phyloP scores from a whole-genome alignment of 2,888 invertebrate species.

The Corbicula japonica region DNA sequence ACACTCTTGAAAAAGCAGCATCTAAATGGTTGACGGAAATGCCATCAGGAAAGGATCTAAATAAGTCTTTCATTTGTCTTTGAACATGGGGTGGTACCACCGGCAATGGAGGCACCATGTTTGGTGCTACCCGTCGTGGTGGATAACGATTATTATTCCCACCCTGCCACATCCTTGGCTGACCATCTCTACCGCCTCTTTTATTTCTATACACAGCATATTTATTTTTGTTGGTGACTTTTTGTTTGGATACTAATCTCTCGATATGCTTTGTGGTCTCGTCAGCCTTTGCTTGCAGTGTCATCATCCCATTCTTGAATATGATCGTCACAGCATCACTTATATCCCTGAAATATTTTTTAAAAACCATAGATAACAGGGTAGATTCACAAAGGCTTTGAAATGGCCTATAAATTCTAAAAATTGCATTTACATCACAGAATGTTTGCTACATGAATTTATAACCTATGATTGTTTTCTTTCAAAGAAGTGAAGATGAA shows the following conservation, averaged over 20 bases:
- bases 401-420: too few relatives aligned
- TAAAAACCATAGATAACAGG: neutral
- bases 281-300: constrained; percentile 73
- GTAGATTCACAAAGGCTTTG: too few relatives aligned
- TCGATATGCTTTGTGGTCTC: constrained; percentile 78
- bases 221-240: constrained; percentile 70
- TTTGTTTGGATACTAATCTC: constrained; percentile 78
- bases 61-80: constrained; percentile 68
- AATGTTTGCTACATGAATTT: too few relatives aligned
- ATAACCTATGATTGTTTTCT: too few relatives aligned
- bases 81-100: constrained; percentile 68
- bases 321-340: constrained; percentile 73
- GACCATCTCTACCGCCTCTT: constrained; percentile 9
- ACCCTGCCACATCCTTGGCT: constrained; percentile 21
- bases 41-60: constrained; percentile 69
- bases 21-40: constrained; percentile 70
- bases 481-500: too few relatives aligned
- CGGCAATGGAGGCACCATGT: constrained; percentile 38
- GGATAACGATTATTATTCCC: constrained; percentile 16
- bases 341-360: constrained; percentile 69
- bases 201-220: constrained; percentile 59
- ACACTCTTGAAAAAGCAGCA: constrained; percentile 70
- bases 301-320: constrained; percentile 70
- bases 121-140: neutral
- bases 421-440: too few relatives aligned